Percentiles rank a stretch among this genome's conserved stretches.
phyloP scores from a whole-genome alignment of 1,140 invertebrate species.

The Musca vetustissima region DNA sequence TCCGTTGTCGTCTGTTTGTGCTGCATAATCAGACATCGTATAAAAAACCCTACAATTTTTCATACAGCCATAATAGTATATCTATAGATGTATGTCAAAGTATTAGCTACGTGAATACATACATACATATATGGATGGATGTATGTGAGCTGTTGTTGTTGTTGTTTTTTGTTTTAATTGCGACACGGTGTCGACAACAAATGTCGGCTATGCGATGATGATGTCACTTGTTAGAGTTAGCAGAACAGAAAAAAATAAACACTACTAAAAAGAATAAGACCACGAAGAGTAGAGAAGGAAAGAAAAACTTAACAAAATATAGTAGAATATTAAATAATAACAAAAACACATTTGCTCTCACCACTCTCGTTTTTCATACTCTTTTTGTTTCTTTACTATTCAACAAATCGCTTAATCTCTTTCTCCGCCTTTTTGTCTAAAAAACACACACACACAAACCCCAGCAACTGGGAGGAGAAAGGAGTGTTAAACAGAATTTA shows the following conservation, averaged over 20 bases:
- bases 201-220: slow-evolving; percentile 3
- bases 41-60: too few relatives aligned
- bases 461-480: too few relatives aligned
- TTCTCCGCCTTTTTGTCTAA: background rate
- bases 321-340: background rate
- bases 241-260: background rate
- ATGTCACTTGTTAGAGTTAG: slow-evolving; percentile 17
- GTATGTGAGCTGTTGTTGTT: background rate
- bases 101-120: too few relatives aligned
- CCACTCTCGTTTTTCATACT: background rate
- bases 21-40: too few relatives aligned
- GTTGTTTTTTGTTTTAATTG: slow-evolving; percentile 9
- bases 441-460: too few relatives aligned
- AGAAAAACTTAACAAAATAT: background rate
- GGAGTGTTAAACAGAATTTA: too few relatives aligned
- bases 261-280: background rate
- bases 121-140: too few relatives aligned
- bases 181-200: slow-evolving; percentile 23
- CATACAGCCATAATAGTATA: too few relatives aligned
- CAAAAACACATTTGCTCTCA: background rate
- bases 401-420: background rate
- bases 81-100: too few relatives aligned
- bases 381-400: background rate
- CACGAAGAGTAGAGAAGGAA: background rate
- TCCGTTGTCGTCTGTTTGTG: too few relatives aligned